Percentiles rank a stretch among this genome's conserved stretches.
Conservation (phyloP, 2,797 vertebrate genomes). For the Girardinus metallicus region DNA sequence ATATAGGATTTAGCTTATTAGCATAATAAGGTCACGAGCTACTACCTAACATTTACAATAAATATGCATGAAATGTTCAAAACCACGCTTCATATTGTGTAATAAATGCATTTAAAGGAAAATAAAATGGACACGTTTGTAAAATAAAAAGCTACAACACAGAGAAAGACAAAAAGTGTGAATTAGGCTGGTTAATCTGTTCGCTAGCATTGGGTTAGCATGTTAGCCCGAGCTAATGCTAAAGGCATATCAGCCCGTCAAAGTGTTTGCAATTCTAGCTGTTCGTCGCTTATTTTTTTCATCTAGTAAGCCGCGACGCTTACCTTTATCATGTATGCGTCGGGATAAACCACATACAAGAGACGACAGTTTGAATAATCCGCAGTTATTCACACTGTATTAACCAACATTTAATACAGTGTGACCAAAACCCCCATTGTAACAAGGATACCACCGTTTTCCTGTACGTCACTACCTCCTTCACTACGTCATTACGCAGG, state of each 20-base stretch:
- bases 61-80: neutral
- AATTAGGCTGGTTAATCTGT: neutral
- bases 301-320: neutral
- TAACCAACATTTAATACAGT: no score
- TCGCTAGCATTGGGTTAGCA: neutral
- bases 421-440: conserved; percentile 52
- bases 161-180: neutral
- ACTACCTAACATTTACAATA: neutral
- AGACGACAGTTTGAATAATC: neutral
- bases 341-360: neutral
- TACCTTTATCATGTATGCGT: conserved; percentile 78
- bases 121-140: neutral
- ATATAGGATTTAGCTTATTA: neutral
- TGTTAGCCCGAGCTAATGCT: neutral
- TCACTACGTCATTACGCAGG: conserved; percentile 47
- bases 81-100: neutral
- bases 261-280: neutral
- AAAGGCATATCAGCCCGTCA: neutral
- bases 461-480: conserved; percentile 19
- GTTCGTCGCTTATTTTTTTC: fast-evolving
- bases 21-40: neutral
- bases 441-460: conserved; percentile 73
- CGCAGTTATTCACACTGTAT: conserved; percentile 32
- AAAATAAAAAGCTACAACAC: neutral
- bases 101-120: neutral